Evolutionary conservation across 30 jellyfish, hydroid and myxozoan species (phyloP).

Genomic region (Cassiopea andromeda): DNA sequence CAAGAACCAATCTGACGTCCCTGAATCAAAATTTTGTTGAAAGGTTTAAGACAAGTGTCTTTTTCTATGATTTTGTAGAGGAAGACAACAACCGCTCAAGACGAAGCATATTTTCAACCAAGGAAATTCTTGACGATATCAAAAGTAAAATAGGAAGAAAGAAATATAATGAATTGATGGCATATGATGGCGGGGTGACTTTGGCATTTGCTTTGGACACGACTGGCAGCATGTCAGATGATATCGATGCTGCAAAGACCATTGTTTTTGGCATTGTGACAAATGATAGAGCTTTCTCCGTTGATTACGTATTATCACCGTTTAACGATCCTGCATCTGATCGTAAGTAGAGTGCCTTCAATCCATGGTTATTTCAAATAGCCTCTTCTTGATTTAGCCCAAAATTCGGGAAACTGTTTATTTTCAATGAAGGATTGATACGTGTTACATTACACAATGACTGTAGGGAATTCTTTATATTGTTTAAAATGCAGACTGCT

Average conservation of each 20-base stretch:
- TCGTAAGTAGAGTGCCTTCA: slow-evolving; percentile 6
- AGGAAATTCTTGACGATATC: slow-evolving; percentile 6
- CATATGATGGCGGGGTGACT: slow-evolving; percentile 79
- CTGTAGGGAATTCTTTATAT: too few relatives aligned
- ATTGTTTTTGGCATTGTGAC: slow-evolving; percentile 65
- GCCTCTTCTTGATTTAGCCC: too few relatives aligned
- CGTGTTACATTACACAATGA: too few relatives aligned
- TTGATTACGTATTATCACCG: slow-evolving; percentile 84
- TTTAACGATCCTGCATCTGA: slow-evolving; percentile 77
- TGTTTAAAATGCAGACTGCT: too few relatives aligned
- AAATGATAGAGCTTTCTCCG: slow-evolving; percentile 44
- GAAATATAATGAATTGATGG: slow-evolving; percentile 47
- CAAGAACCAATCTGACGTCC: too few relatives aligned
- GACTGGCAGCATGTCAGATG: slow-evolving; percentile 79
- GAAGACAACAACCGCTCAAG: not conserved
- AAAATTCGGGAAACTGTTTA: too few relatives aligned
- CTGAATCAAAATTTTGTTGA: too few relatives aligned
- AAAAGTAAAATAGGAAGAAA: slow-evolving; percentile 47
- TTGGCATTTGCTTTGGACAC: slow-evolving; percentile 79
- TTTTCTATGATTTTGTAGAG: not conserved
- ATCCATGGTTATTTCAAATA: not conserved
- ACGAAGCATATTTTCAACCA: slow-evolving; percentile 14
- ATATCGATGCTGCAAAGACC: slow-evolving; percentile 62
- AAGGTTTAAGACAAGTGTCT: not conserved
- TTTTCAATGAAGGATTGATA: too few relatives aligned